phyloP scores from a whole-genome alignment of 1,140 invertebrate genomes.

The Metopolophium dirhodum region DNA sequence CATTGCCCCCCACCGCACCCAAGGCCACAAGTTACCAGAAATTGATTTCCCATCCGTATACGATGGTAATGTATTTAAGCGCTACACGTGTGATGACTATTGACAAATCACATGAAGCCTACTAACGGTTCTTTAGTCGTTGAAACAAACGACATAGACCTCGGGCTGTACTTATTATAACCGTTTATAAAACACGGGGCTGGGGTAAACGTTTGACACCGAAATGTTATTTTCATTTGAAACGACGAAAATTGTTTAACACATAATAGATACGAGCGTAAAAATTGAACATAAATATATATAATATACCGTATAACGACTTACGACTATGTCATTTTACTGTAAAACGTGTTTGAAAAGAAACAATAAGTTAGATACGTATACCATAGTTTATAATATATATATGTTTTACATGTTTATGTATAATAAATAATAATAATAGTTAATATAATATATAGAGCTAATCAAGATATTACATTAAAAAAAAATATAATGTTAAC shows the following conservation, averaged over 20 bases:
- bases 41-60: conserved; percentile 27
- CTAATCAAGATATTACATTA: not conserved
- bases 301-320: not conserved
- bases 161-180: not conserved
- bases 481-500: not conserved
- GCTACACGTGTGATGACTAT: conserved; percentile 4
- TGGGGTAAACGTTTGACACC: not conserved
- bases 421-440: not conserved
- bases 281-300: not conserved
- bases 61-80: not conserved
- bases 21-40: not conserved
- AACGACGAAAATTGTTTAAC: not conserved
- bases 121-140: not conserved
- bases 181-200: not conserved
- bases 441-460: not conserved
- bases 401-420: not conserved
- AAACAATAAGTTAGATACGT: conserved; percentile 1
- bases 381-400: not conserved
- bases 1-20: not conserved
- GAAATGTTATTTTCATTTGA: not conserved
- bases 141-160: not conserved
- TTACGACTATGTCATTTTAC: not conserved
- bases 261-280: not conserved
- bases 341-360: not conserved
- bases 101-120: not conserved